These are phyloP conservation scores for Cheilosia urbana DNA, from an alignment of 2,888 invertebrate species.

Conservation along the genomic window DNA sequence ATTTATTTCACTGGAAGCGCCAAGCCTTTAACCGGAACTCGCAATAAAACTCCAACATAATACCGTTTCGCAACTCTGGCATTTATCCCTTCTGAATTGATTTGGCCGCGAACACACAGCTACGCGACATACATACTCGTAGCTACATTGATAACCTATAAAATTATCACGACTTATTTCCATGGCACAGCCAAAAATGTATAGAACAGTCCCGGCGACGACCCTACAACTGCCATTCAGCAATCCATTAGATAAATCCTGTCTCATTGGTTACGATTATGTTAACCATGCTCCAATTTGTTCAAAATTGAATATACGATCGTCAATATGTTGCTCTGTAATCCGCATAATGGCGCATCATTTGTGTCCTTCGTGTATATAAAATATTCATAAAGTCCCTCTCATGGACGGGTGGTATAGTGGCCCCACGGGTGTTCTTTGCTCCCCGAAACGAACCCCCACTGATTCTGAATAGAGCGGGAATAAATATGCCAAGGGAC, in stretches of 20 bases:
- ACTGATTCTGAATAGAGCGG: conserved; percentile 50
- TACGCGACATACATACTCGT: conserved; percentile 51
- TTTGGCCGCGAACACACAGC: conserved; percentile 15
- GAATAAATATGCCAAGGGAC: conserved; percentile 51
- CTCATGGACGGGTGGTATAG: conserved; percentile 31
- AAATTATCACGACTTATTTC: conserved; percentile 71
- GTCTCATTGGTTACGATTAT: conserved; percentile 75
- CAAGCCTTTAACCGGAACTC: neutral
- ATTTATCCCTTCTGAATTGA: conserved; percentile 32
- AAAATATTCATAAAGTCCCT: conserved; percentile 76
- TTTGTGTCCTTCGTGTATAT: conserved; percentile 75
- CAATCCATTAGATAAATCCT: conserved; percentile 75
- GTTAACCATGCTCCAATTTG: conserved; percentile 76
- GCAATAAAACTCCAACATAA: conserved; percentile 11
- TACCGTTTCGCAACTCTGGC: conserved; percentile 3
- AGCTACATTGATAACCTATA: conserved; percentile 63
- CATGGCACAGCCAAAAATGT: conserved; percentile 38
- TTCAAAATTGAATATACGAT: conserved; percentile 75
- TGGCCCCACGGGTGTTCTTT: conserved; percentile 53
- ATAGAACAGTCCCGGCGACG: neutral
- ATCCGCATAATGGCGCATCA: conserved; percentile 75
- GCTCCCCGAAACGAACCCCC: conserved; percentile 37
- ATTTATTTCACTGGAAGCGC: no score
- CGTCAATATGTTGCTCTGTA: conserved; percentile 75
- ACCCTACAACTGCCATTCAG: conserved; percentile 52